A percentile compares a stretch with the other conserved stretches of the same genome.
Evolutionary conservation across 2,888 invertebrate species (phyloP).

Genomic region (Pollenia griseotomentosa): DNA sequence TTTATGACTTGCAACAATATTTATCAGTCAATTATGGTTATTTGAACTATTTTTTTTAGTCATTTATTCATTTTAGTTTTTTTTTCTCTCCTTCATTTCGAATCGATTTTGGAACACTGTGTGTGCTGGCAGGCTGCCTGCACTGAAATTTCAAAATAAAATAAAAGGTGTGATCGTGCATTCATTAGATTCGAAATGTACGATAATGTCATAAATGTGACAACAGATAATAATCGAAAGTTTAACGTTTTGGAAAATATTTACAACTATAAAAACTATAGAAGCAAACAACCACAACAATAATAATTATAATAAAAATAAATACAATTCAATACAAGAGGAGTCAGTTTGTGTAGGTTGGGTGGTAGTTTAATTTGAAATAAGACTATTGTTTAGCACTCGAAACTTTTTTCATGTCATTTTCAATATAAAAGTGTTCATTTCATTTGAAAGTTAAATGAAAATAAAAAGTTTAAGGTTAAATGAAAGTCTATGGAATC

Average conservation of each 20-base stretch:
- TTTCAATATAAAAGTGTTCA: too few species aligned
- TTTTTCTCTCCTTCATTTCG: conserved; percentile 22
- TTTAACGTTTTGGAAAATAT: conserved; percentile 62
- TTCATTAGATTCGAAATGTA: conserved; percentile 78
- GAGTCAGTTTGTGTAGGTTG: conserved; percentile 26
- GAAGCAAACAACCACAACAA: conserved; percentile 13
- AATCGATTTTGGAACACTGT: conserved; percentile 23
- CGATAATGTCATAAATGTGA: conserved; percentile 82
- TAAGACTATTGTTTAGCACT: too few species aligned
- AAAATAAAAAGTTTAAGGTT: too few species aligned
- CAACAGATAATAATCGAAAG: conserved; percentile 80
- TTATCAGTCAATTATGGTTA: conserved; percentile 70
- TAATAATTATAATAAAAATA: conserved; percentile 35
- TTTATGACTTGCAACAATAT: conserved; percentile 70
- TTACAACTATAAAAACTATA: conserved; percentile 37
- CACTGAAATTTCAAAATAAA: conserved; percentile 1
- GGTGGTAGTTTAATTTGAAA: background rate
- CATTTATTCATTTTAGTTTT: conserved; percentile 3
- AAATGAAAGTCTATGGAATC: too few species aligned
- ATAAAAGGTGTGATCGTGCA: conserved; percentile 65
- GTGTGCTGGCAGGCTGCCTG: background rate
- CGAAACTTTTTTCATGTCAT: too few species aligned
- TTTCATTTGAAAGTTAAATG: too few species aligned
- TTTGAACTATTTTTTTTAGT: conserved; percentile 52
- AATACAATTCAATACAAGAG: conserved; percentile 30